Percentiles rank a stretch among this genome's conserved stretches.
These are phyloP conservation scores for Sinodicranocentrus sp. DNA, from an alignment of 2,888 invertebrate species.

Conservation along the genomic window DNA sequence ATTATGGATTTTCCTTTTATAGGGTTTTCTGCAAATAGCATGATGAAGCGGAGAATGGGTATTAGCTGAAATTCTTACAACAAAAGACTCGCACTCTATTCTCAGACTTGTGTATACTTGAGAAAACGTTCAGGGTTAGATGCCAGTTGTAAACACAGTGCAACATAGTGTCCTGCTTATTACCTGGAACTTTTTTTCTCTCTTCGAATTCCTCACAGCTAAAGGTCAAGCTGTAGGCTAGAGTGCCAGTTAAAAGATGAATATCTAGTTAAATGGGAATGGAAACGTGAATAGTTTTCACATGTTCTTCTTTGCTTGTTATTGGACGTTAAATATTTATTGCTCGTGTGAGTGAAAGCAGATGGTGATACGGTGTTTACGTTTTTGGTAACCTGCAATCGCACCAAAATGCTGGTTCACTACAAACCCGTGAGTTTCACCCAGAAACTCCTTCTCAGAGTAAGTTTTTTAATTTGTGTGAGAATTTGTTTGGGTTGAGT, in stretches of 20 bases:
- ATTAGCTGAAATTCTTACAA: neutral
- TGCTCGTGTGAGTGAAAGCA: neutral
- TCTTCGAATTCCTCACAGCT: neutral
- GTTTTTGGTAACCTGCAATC: neutral
- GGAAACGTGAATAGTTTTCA: neutral
- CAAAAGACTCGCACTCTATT: neutral
- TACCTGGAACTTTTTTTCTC: neutral
- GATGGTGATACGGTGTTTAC: neutral
- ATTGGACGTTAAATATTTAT: neutral
- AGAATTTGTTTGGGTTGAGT: too few species aligned
- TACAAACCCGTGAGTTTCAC: neutral
- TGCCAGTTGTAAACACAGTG: neutral
- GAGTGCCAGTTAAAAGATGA: neutral
- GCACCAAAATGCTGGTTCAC: conserved; percentile 4
- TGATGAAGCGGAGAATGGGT: neutral
- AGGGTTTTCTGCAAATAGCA: neutral
- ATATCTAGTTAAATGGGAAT: too few species aligned
- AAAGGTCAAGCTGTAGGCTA: neutral
- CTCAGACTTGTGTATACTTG: neutral
- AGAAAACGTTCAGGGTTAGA: neutral
- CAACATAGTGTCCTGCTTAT: neutral
- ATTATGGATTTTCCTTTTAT: conserved; percentile 41
- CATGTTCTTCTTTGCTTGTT: neutral
- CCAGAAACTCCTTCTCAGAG: conserved; percentile 1
- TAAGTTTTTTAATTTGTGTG: neutral